Base-by-base conservation (phyloP, 2,797 vertebrate species). In the Sebastes trivittatus region DNA sequence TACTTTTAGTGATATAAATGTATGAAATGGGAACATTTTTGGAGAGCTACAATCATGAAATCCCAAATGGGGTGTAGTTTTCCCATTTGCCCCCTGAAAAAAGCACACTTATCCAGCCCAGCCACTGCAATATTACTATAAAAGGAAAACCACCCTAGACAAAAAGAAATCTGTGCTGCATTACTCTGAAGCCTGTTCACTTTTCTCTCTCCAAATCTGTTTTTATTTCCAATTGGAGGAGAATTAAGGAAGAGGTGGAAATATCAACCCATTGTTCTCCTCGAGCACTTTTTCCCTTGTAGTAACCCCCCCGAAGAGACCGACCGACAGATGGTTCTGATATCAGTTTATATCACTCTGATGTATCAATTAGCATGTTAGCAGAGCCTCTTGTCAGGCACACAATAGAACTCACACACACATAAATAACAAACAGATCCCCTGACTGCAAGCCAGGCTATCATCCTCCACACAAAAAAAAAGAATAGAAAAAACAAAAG, bases 341-440 rank as follows among this genome's bases (percentile, higher is more conserved):
- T 67, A 86, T 83, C 65, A 78, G 62, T 86, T 88, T 73, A 56
- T 80, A 55, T 72, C 63, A 67, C 80, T 85, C 64, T 70, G 77
- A 82, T 79, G 78, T 79, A 90, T 84, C 78, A 86, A 84, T 89
- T 85, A 87, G 60, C 34, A 75, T 76, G 75, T 74, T 81, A 82
- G 16, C 75, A 88, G 73, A 88, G 74, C 83, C 78, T 87, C 55
- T 78, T 77, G 71, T 86, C 73, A 78, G 68, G 30, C 20, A 64
- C 58, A 83, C 59, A 77, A 69, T 80, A 74, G 42, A 81, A 30
- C 54, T 81, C 27, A 1, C 75, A 68, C 76, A 64, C 22, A 64
- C 52, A 64, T 23, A 60, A 68, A 81, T 69, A 85, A 80, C 77
- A 74, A 77, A 34, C 76, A 85, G 75, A 83, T 80, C 63, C 54